Base-by-base conservation (phyloP, 1,140 invertebrate genomes). In the Drosophila novamexicana region DNA sequence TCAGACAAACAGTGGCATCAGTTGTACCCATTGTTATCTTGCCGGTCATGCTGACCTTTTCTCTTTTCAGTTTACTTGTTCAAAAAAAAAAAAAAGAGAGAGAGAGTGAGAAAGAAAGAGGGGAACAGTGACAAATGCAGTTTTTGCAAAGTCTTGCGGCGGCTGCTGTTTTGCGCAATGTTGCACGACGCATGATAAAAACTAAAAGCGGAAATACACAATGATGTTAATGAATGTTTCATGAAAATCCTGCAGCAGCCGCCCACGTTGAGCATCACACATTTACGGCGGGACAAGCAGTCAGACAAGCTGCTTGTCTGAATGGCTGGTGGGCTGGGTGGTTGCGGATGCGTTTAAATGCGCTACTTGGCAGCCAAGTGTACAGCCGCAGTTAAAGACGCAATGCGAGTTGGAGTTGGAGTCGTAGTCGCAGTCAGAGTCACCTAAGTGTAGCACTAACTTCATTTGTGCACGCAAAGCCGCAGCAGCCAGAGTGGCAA, bases 191-290 rank as follows among this genome's bases (percentile, higher is more conserved):
- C 52, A 71, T 66, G 73, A 76, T 57, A 76, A 71, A 65, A 62
- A 75, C 52, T 66, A 52, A 69, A 75, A 65, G 56, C 67, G 59
- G 69, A 75, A 62, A 66, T 65, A 42, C 73, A 75, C 75, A 79
- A 69, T 66, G 70, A 65, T 63, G 77, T 80, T 81, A 90, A 89
- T 84, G 81, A 89, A 89, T 85, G 71, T 84, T 89, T 84, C 75
- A 89, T 76, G 85, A 83, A 78, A 77, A 90, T 79, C 75, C 71
- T 65, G 57, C 32, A 49, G 9, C 14, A 45, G 49, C 52, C 8
- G 8, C 29, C 29, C 8, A 32, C 49, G 49, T 6, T 14, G 7
- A 37, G 50, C 50, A 6, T 14, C 9, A 14, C 49, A 67, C 44
- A 29, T 42, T 29, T 12, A 54, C 54, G 29, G 44, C 10, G 10